These are phyloP conservation scores for Argynnis bischoffii DNA, from an alignment of 2,888 invertebrate genomes.

Conservation along the genomic window DNA sequence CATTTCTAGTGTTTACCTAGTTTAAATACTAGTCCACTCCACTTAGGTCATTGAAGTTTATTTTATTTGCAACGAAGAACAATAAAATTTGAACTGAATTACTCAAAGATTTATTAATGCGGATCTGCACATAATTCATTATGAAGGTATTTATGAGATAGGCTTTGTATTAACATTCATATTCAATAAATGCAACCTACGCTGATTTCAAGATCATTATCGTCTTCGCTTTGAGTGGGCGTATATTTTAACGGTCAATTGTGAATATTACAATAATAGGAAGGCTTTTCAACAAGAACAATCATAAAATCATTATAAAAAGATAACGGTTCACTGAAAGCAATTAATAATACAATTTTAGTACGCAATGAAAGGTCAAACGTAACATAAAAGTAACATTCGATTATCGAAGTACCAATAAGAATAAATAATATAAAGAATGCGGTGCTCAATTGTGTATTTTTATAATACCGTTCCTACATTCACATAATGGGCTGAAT, in stretches of 20 bases:
- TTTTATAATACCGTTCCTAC: not conserved
- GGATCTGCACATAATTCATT: conserved; percentile 12
- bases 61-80: not conserved
- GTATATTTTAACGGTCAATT: conserved; percentile 64
- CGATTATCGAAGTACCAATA: no score
- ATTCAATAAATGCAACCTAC: conserved; percentile 63
- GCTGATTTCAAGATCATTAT: conserved; percentile 75
- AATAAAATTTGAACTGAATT: conserved; percentile 1
- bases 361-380: no score
- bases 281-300: conserved; percentile 50
- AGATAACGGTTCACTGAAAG: conserved; percentile 36
- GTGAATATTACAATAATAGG: conserved; percentile 69
- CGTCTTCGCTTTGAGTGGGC: conserved; percentile 62
- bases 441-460: not conserved
- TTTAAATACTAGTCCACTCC: conserved; percentile 14
- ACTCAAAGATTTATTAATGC: conserved; percentile 7
- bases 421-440: no score
- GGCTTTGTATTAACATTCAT: conserved; percentile 28
- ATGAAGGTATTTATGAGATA: conserved; percentile 24
- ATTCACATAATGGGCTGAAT: conserved; percentile 32
- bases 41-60: conserved; percentile 1
- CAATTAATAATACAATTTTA: no score
- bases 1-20: conserved; percentile 24
- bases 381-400: no score
- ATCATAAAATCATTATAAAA: conserved; percentile 56